Conservation (phyloP, 2,888 invertebrate species). For the Cantharis lateralis region DNA sequence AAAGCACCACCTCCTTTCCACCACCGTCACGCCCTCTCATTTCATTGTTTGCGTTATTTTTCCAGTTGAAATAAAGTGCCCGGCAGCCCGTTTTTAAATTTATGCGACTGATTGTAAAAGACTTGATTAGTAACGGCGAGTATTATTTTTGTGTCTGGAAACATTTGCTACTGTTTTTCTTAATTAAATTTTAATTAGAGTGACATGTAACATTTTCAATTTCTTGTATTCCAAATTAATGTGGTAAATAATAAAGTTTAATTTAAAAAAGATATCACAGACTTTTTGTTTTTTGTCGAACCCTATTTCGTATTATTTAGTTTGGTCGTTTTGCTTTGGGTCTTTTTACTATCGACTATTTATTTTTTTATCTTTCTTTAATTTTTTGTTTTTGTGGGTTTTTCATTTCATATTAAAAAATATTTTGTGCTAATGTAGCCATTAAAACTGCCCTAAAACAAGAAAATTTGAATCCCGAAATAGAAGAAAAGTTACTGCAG, state of each 20-base stretch:
- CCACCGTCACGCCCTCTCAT: neutral
- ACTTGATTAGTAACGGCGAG: slow-evolving; percentile 8
- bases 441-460: slow-evolving; percentile 91
- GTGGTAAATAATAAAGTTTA: slow-evolving; percentile 31
- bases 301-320: slow-evolving; percentile 33
- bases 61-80: neutral
- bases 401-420: slow-evolving; percentile 21
- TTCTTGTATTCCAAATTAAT: slow-evolving; percentile 36
- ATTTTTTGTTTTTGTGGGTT: slow-evolving; percentile 8
- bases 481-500: slow-evolving; percentile 88
- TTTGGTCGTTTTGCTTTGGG: slow-evolving; percentile 53
- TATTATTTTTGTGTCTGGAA: slow-evolving; percentile 28
- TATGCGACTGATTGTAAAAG: slow-evolving; percentile 20
- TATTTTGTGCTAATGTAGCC: slow-evolving; percentile 61
- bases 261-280: slow-evolving; percentile 31
- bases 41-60: neutral
- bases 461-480: slow-evolving; percentile 89
- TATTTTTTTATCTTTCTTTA: slow-evolving; percentile 23
- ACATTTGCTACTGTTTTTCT: slow-evolving; percentile 27
- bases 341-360: slow-evolving; percentile 38
- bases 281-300: slow-evolving; percentile 42
- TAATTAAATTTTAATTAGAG: slow-evolving; percentile 13
- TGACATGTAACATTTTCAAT: slow-evolving; percentile 20
- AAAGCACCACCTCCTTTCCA: neutral
- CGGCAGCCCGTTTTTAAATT: neutral